Evolutionary conservation across 2,888 invertebrate genomes (phyloP), one percentile per base, ranked within the genome.

Genomic region (Hirtodrosophila histrioides): DNA sequence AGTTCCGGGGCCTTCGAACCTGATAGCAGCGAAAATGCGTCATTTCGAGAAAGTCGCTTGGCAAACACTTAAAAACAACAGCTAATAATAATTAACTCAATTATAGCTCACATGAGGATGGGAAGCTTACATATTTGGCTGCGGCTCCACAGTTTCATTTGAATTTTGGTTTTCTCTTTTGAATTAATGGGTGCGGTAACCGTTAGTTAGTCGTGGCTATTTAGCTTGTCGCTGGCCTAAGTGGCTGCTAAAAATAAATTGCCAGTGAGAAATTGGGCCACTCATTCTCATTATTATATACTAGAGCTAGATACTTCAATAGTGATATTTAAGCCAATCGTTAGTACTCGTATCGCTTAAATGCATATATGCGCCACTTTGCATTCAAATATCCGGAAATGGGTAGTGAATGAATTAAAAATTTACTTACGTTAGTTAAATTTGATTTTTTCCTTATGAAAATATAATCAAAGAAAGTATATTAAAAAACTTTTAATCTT

Each of bases 71-170:
- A 17, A 10, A 31, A 17, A 44, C 37, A 48, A 37, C 53, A 65
- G 51, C 53, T 57, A 60, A 55, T 64, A 67, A 68, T 74, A 79
- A 73, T 72, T 69, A 66, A 66, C 73, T 64, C 67, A 83, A 83
- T 83, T 83, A 79, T 43, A 56, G 56, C 12, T 29, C 3, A 39
- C 40, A 35, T 55, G 27, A 17, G 31, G 41, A 45, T 48, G 37
- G 39, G 31, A 31, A 46, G 41, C 23, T 54, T 27, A 27, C 27
- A 4, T 55, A 57, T 44, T 54, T 66, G 49, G 58, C 27, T 49
- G 33, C 50, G 46, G 39, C 50, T 60, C 50, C 35, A 41, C 51
- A 57, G 53, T 69, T 80, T 63, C 48, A 50, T 75, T 56, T 46
- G 54, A 75, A 78, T 54, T 78, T 57, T 44, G 35, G 5, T 29